These are phyloP conservation scores for Phoebastria nigripes DNA, from an alignment of 2,797 vertebrate species.

Conservation along the genomic window DNA sequence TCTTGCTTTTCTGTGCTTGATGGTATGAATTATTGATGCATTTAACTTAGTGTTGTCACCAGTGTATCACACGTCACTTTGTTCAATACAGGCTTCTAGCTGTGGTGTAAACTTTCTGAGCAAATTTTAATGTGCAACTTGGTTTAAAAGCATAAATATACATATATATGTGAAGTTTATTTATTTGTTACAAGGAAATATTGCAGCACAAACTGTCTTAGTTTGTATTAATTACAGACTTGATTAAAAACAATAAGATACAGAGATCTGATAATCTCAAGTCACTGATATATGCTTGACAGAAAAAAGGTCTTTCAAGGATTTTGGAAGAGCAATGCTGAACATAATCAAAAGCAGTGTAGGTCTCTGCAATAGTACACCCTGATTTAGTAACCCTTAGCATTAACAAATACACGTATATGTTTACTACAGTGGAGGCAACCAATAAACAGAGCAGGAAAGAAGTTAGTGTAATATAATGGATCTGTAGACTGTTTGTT, in stretches of 20 bases:
- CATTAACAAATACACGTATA: neutral
- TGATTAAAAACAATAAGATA: conserved; percentile 19
- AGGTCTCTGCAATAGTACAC: neutral
- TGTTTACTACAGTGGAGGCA: neutral
- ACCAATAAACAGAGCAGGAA: neutral
- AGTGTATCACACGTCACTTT: conserved; percentile 2
- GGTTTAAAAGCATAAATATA: neutral
- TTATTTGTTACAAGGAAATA: conserved; percentile 13
- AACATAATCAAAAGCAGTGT: neutral
- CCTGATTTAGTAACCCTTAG: neutral
- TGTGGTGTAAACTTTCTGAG: conserved; percentile 35
- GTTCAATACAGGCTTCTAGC: conserved; percentile 23
- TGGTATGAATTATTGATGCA: conserved; percentile 48
- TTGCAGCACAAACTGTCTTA: conserved; percentile 37
- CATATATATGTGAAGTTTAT: neutral
- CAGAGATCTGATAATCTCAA: conserved; percentile 15
- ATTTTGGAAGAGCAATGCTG: conserved; percentile 11
- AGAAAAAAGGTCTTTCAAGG: conserved; percentile 7
- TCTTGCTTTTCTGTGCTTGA: conserved; percentile 44
- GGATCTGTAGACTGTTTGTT: neutral
- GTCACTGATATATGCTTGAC: neutral
- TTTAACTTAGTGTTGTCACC: conserved; percentile 18
- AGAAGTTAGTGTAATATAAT: neutral
- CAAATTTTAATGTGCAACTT: conserved; percentile 24
- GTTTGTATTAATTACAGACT: conserved; percentile 40